Evolutionary conservation across 30 jellyfish, hydroid and myxozoan genomes (phyloP).

Genomic region (Cassiopea andromeda): DNA sequence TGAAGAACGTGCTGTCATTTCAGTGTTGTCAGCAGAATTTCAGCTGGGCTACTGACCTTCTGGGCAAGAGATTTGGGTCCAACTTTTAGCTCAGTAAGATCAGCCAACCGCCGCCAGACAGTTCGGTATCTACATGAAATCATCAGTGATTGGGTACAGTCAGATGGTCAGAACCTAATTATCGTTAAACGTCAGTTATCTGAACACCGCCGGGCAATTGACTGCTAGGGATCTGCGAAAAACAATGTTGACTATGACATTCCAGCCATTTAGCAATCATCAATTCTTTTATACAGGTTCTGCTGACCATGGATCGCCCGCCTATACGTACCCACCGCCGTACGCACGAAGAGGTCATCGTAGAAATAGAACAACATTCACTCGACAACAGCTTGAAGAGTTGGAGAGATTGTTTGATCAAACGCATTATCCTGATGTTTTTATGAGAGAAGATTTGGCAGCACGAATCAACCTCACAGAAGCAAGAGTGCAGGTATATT

Average conservation of each 20-base stretch:
- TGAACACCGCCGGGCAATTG: constrained; percentile 5
- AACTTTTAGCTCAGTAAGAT: constrained; percentile 34
- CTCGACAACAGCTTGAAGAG: constrained; percentile 93
- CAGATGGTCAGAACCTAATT: constrained; percentile 15
- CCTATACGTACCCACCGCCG: constrained; percentile 83
- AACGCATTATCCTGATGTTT: constrained; percentile 93
- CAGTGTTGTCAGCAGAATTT: neutral
- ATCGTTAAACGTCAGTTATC: constrained; percentile 28
- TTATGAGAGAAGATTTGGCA: constrained; percentile 90
- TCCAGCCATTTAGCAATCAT: constrained; percentile 60
- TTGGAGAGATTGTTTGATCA: constrained; percentile 80
- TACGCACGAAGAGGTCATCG: constrained; percentile 95
- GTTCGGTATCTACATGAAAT: constrained; percentile 41
- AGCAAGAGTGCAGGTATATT: constrained; percentile 88
- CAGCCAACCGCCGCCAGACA: constrained; percentile 60
- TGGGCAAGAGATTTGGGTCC: constrained; percentile 53
- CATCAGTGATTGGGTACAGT: constrained; percentile 27
- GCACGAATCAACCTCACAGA: constrained; percentile 81
- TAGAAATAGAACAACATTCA: constrained; percentile 85
- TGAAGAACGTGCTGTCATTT: neutral
- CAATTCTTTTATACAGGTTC: constrained; percentile 64
- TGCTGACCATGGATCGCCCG: constrained; percentile 69
- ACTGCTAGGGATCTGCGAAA: constrained; percentile 8
- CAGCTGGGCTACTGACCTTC: constrained; percentile 10
- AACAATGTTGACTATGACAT: constrained; percentile 73